Percentiles rank a stretch among this genome's conserved stretches.
phyloP scores from a whole-genome alignment of 2,797 vertebrate species.

The Gobionotothen gibberifrons region DNA sequence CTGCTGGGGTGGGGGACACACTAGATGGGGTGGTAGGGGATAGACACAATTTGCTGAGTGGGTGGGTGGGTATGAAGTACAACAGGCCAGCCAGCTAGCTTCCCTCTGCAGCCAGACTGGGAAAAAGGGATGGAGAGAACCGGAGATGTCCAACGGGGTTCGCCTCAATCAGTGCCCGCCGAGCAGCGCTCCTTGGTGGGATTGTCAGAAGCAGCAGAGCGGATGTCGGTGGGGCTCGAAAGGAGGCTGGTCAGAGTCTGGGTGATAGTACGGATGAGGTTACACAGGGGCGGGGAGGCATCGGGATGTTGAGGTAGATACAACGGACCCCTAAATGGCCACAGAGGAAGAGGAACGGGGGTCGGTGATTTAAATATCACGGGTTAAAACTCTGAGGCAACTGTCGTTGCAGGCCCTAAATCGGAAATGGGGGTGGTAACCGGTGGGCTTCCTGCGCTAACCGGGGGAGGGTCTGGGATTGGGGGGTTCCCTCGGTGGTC shows the following conservation, averaged over 20 bases:
- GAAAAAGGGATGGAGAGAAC: neutral
- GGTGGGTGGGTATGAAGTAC: conserved; percentile 32
- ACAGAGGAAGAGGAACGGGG: conserved; percentile 48
- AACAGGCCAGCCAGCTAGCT: conserved; percentile 31
- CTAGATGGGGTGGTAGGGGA: neutral
- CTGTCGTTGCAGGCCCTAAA: conserved; percentile 62
- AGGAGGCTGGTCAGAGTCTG: conserved; percentile 4
- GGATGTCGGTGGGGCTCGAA: conserved; percentile 34
- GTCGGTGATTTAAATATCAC: conserved; percentile 51
- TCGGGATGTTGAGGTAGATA: conserved; percentile 74
- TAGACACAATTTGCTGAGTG: conserved; percentile 6
- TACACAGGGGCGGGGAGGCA: conserved; percentile 44
- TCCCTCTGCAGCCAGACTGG: conserved; percentile 14
- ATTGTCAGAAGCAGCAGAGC: conserved; percentile 60
- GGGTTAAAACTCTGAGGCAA: conserved; percentile 54
- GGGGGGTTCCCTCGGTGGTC: conserved; percentile 46
- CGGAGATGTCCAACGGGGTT: conserved; percentile 11
- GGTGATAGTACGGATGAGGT: conserved; percentile 35
- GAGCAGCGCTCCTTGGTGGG: conserved; percentile 52
- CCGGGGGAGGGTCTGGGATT: conserved; percentile 8
- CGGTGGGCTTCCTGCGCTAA: conserved; percentile 39
- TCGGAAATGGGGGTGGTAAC: conserved; percentile 22
- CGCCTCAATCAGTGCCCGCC: conserved; percentile 30
- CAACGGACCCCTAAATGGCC: conserved; percentile 52
- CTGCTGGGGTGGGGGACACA: conserved; percentile 29